Evolutionary conservation across 2,113 vertebrate genomes (phyloP).

Genomic region (Hippocampus zosterae): DNA sequence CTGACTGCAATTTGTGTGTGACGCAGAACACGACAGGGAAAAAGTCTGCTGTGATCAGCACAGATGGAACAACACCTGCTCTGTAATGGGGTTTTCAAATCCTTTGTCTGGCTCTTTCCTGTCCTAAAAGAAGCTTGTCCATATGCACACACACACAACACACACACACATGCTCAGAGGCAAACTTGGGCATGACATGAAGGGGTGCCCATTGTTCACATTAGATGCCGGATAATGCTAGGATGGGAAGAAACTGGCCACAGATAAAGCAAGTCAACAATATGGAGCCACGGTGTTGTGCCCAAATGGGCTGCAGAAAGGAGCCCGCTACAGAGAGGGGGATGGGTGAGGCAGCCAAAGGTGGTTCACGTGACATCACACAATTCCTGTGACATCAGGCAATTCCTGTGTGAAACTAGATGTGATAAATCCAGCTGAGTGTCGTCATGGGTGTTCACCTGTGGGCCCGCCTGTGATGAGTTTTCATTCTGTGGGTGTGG

Average conservation of each 20-base stretch:
- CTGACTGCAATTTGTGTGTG: conserved; percentile 12
- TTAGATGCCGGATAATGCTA: conserved; percentile 43
- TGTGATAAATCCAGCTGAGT: conserved; percentile 47
- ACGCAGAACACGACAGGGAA: conserved; percentile 2
- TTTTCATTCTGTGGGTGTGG: conserved; percentile 57
- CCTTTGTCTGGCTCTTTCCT: conserved; percentile 35
- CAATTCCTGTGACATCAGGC: conserved; percentile 31
- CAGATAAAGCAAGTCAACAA: conserved; percentile 51
- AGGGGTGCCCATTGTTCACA: conserved; percentile 47
- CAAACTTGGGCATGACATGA: conserved; percentile 62
- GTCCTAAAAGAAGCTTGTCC: conserved; percentile 16
- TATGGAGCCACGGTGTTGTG: conserved; percentile 39
- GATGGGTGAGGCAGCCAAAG: conserved; percentile 12
- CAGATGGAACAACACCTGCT: conserved; percentile 68
- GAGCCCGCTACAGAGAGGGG: conserved; percentile 27
- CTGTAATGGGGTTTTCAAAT: conserved; percentile 54
- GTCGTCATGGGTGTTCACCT: conserved; percentile 40
- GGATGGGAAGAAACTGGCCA: conserved; percentile 50
- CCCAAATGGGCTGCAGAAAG: conserved; percentile 27
- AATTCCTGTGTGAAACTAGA: conserved; percentile 35
- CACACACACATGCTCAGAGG: conserved; percentile 29
- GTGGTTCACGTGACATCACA: conserved; percentile 27
- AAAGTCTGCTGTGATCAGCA: conserved; percentile 53
- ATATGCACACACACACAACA: conserved; percentile 11
- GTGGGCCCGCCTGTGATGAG: conserved; percentile 57